Percentiles rank a stretch among this genome's conserved stretches.
Evolutionary conservation across 2,113 vertebrate species (phyloP).

Genomic region (Lucifuga dentata): DNA sequence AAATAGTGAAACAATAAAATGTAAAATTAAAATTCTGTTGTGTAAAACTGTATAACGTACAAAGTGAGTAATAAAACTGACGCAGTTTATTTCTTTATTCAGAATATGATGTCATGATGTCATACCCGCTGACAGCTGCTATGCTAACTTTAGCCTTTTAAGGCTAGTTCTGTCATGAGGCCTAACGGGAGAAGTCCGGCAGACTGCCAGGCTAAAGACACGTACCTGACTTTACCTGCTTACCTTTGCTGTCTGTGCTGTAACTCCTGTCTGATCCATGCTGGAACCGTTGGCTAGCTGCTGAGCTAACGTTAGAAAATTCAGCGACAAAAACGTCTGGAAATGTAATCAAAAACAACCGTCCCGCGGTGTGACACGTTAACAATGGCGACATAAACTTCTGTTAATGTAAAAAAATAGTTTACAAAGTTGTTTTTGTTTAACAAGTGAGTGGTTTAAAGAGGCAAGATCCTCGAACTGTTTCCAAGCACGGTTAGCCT

Average conservation of each 20-base stretch:
- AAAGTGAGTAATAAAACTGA: too few species aligned
- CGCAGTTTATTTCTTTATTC: too few species aligned
- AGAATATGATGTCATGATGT: too few species aligned
- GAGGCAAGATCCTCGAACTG: neutral
- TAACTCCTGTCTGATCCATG: slow-evolving; percentile 83
- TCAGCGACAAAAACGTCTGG: neutral
- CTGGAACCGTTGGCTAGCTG: slow-evolving; percentile 35
- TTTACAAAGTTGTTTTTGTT: neutral
- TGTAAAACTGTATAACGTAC: too few species aligned
- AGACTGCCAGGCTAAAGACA: too few species aligned
- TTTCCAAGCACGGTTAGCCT: too few species aligned
- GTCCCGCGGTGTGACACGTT: neutral
- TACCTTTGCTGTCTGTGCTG: slow-evolving; percentile 74
- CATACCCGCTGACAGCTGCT: neutral
- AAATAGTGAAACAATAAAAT: too few species aligned
- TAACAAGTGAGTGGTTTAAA: neutral
- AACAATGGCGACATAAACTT: neutral
- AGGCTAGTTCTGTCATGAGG: neutral
- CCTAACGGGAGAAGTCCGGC: too few species aligned
- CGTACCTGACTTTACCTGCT: too few species aligned
- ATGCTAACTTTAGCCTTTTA: slow-evolving; percentile 6
- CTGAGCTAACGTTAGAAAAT: slow-evolving; percentile 43
- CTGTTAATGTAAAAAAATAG: neutral
- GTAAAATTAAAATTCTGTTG: too few species aligned
- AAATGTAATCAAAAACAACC: fast-evolving